Base-by-base conservation (phyloP, 2,113 vertebrate genomes). In the Lepisosteus osseus region DNA sequence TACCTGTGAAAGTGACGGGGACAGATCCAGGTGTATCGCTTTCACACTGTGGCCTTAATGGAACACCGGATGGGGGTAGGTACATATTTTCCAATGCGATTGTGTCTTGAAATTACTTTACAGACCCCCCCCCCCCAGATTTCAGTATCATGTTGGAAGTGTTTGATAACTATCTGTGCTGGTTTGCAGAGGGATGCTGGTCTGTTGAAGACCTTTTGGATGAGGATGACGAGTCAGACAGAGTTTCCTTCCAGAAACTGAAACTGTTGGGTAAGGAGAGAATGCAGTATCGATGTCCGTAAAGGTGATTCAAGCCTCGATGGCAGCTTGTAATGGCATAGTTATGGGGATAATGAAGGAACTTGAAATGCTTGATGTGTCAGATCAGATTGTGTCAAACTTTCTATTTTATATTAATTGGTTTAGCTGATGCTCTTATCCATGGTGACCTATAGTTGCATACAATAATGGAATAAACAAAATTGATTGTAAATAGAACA, bases 201-300 rank as follows among this genome's bases (percentile, higher is more conserved):
- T 75, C 72, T 1, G 55, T 86, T 64, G 86, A 91, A 1, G 93
- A 96, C 78, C 88, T 95, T 59, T 83, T 94, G 77, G 65, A 84
- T 4, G 93, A 94, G 54, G 92, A 93, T 1, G 91, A 94, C 15
- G 84, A 94, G 57, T 86, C 82, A 6, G 96, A 99, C 76, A 89
- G 89, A 69, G 93, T 97, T n/a, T 88, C 95, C 43, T 74, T 88
- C 45, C 80, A 94, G 62, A 93, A 75, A 3, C 93, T 99, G 3
- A 79, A 88, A 69, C 86, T 83, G 7, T 83, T 99, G n/a, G 94
- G 97, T 99, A 92, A 81, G 77, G 29, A 29, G 29, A 29, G 29
- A 29, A 29, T 29, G 29, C 29, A 29, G 29, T 29, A 29, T 29
- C 29, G 29, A 29, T 29, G 29, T 29, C 29, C 29, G 29, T 29